A percentile compares a stretch with the other conserved stretches of the same genome.
These are phyloP conservation scores for Thereva nobilitata DNA, from an alignment of 2,888 invertebrate genomes.

Conservation along the genomic window DNA sequence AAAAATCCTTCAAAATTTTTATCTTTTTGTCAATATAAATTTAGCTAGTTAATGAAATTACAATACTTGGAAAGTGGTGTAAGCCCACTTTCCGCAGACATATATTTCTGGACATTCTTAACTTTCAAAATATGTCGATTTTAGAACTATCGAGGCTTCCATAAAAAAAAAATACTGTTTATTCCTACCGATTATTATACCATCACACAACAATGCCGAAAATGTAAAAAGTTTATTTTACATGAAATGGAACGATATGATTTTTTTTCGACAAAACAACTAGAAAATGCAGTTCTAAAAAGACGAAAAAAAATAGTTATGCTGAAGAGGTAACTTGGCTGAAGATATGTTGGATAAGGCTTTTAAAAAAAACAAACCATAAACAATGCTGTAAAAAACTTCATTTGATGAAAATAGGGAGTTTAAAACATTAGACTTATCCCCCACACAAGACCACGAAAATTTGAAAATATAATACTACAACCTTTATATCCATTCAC, in stretches of 20 bases:
- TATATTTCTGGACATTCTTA: conserved; percentile 8
- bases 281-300: conserved; percentile 1
- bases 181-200: conserved; percentile 4
- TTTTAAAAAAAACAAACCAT: neutral
- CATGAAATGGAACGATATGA: conserved; percentile 5
- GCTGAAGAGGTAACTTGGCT: neutral
- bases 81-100: too few species aligned
- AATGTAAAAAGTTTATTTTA: neutral
- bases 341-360: too few species aligned
- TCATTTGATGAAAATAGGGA: conserved; percentile 7
- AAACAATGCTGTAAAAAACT: conserved; percentile 10
- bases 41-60: too few species aligned
- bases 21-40: too few species aligned
- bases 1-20: too few species aligned
- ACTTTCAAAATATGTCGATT: neutral
- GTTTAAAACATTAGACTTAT: conserved; percentile 4
- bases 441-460: neutral
- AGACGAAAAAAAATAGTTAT: neutral
- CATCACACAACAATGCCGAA: neutral
- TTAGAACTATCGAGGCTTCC: neutral
- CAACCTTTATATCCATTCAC: too few species aligned
- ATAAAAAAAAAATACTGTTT: neutral
- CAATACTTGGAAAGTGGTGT: too few species aligned
- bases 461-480: too few species aligned
- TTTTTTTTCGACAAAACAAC: neutral